Evolutionary conservation across 2,797 vertebrate species (phyloP).

Genomic region (Cirrhinus molitorella): DNA sequence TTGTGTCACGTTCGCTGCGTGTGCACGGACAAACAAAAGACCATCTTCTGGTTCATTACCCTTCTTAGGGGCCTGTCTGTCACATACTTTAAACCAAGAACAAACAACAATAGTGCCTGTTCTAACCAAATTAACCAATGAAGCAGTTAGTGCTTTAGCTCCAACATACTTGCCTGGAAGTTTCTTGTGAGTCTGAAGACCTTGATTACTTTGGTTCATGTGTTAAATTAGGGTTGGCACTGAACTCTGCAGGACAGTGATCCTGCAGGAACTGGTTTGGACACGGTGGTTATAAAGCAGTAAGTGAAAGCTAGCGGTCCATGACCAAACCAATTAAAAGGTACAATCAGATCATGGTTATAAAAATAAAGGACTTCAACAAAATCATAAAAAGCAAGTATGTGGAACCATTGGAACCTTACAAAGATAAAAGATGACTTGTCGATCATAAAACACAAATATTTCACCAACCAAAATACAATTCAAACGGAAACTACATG

Average conservation of each 20-base stretch:
- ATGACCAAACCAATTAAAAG: neutral
- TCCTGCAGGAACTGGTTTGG: neutral
- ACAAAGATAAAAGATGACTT: neutral
- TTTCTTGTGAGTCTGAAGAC: neutral
- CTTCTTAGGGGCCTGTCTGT: conserved; percentile 21
- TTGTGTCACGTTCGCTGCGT: neutral
- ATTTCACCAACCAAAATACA: neutral
- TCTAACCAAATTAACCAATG: conserved; percentile 12
- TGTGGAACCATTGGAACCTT: neutral
- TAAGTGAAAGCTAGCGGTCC: neutral
- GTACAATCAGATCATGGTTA: neutral
- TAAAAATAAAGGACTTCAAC: neutral
- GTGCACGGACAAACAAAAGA: conserved; percentile 26
- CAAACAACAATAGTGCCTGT: neutral
- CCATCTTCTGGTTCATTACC: conserved; percentile 48
- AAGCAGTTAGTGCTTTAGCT: neutral
- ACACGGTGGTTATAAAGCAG: neutral
- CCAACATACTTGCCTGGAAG: neutral
- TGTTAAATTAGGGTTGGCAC: neutral
- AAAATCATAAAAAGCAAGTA: neutral
- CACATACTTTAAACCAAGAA: neutral
- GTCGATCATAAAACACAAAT: neutral
- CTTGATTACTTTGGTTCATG: neutral
- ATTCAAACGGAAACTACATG: neutral
- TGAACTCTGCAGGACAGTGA: neutral